Conservation (phyloP, 2,797 vertebrate species). For the Alca torda region DNA sequence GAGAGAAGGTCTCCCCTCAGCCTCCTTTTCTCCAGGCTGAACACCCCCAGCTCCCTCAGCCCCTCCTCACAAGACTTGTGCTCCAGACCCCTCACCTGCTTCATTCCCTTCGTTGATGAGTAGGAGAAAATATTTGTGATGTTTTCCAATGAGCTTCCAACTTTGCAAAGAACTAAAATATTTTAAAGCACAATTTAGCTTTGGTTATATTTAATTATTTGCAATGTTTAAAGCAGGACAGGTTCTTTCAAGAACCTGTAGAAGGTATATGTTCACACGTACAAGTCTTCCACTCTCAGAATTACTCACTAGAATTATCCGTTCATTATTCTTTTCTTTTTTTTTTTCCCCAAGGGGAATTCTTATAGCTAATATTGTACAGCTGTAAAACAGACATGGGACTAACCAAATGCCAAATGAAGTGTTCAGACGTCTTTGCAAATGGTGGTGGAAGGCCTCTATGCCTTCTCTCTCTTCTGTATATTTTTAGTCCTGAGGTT, state of each 20-base stretch:
- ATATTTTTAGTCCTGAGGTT: not conserved
- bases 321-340: not conserved
- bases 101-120: not conserved
- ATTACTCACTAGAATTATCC: not conserved
- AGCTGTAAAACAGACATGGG: not conserved
- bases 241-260: not conserved
- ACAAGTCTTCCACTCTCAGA: not conserved
- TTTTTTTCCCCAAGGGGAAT: not conserved
- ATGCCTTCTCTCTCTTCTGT: not conserved
- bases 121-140: not conserved
- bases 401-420: not conserved
- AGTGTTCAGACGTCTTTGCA: not conserved
- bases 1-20: too few relatives aligned
- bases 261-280: not conserved
- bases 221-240: not conserved
- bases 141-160: not conserved
- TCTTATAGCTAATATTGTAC: not conserved
- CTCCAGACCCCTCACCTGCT: too few relatives aligned
- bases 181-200: not conserved
- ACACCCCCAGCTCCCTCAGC: too few relatives aligned
- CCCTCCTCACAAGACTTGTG: too few relatives aligned
- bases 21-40: too few relatives aligned
- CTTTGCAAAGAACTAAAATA: not conserved
- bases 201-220: not conserved
- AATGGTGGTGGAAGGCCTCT: not conserved